phyloP scores from a whole-genome alignment of 2,797 vertebrate species.

The Cichlasoma orientale region DNA sequence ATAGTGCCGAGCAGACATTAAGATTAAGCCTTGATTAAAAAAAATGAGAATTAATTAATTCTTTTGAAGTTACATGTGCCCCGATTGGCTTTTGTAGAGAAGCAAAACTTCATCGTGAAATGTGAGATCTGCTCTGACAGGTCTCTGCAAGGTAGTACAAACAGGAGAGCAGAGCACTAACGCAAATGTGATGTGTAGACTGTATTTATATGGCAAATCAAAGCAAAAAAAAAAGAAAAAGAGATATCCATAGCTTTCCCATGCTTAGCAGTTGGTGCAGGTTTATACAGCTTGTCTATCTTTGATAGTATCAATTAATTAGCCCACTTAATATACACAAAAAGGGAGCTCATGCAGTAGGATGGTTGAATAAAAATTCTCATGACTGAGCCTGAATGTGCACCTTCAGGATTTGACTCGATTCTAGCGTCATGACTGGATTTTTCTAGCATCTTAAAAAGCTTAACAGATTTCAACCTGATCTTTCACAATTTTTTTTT shows the following conservation, averaged over 20 bases:
- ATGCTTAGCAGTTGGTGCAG: neutral
- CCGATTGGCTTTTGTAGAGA: slow-evolving; percentile 37
- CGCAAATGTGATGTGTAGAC: neutral
- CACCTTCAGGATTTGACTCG: neutral
- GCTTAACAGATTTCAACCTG: neutral
- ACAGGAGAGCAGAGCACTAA: neutral
- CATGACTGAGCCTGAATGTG: neutral
- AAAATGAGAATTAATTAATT: slow-evolving; percentile 56
- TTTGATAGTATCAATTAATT: neutral
- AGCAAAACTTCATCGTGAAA: slow-evolving; percentile 27
- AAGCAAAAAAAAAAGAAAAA: too few species aligned
- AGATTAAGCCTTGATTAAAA: slow-evolving; percentile 68
- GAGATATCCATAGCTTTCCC: too few species aligned
- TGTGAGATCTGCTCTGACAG: neutral
- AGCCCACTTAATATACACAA: neutral
- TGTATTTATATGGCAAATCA: neutral
- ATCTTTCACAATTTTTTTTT: neutral
- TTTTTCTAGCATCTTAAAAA: neutral
- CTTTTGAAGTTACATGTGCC: slow-evolving; percentile 44
- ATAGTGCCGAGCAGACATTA: slow-evolving; percentile 52
- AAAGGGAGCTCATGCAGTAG: neutral
- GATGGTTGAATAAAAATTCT: neutral
- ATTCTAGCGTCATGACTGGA: neutral
- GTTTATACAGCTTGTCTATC: neutral
- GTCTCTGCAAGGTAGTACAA: neutral